Base-by-base conservation (phyloP, 2,888 invertebrate genomes). In the Lithophane semibrunnea region DNA sequence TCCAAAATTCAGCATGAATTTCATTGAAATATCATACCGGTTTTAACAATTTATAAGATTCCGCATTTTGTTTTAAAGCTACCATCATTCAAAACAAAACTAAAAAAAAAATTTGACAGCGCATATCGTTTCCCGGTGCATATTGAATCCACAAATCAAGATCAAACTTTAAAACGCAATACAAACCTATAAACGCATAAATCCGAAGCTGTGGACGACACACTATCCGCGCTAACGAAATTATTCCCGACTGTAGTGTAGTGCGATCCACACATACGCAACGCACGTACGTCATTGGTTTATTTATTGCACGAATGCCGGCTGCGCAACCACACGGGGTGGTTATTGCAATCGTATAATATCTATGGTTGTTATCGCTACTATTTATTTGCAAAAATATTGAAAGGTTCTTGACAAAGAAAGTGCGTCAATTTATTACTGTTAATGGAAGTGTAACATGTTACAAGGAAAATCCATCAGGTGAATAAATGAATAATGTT, bases 391-490 rank as follows among this genome's bases (percentile, higher is more conserved):
- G 49, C 58, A 56, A 61, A 79, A 88, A 82, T 77, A 82, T 77
- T 75, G 54, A 79, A 79, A 64, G 60, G 69, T 42, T 67, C 63
- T 72, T 63, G 70, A 79, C 79, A 74, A 77, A 42, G 56, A 66
- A 63, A 76, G 73, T 68, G 47, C 60, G 69, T 42, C 74, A 84
- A 82, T 80, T 60, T 81, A 80, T 77, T 76, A 80, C 44, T 58
- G 49, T 63, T 80, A 83, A 84, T 87, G 86, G 80, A 81, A 72
- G 42, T 73, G 79, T 86, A 79, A 80, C 77, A 71, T 75, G 82
- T 79, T 79, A 86, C 86, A 86, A 79, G 82, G 78, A 77, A 87
- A 88, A 81, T 85, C 88, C 88, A 88, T 88, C 88, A 84, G 80
- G 71, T 69, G 76, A 79, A 81, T 79, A 86, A 82, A 88, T 87